Evolutionary conservation across 2,797 vertebrate genomes (phyloP).

Genomic region (Petrocephalus sullivani): DNA sequence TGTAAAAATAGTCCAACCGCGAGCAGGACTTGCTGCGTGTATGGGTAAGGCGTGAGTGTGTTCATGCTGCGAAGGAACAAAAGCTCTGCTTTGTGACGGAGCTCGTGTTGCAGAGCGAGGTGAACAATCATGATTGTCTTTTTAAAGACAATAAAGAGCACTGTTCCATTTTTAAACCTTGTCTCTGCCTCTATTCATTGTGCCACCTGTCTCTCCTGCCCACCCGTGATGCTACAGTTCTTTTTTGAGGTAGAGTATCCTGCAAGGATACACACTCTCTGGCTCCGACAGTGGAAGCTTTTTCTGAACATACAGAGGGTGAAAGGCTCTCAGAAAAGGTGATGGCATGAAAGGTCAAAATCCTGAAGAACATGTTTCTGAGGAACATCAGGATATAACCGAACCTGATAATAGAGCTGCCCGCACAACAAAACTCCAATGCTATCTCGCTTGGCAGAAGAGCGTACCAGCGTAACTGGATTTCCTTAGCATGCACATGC

Average conservation of each 20-base stretch:
- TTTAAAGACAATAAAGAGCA: conserved; percentile 3
- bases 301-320: neutral
- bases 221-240: neutral
- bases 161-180: neutral
- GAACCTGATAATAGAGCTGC: neutral
- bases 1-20: conserved; percentile 2
- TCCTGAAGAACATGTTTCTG: neutral
- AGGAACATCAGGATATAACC: neutral
- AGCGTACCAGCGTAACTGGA: neutral
- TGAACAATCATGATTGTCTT: neutral
- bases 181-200: neutral
- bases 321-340: neutral
- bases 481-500: neutral
- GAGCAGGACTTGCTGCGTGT: neutral
- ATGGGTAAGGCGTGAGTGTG: neutral
- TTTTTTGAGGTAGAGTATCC: neutral
- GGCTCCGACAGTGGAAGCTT: neutral
- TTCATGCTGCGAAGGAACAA: neutral
- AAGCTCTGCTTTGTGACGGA: neutral
- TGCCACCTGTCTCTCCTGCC: neutral
- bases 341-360: neutral
- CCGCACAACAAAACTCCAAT: neutral
- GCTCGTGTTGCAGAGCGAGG: neutral
- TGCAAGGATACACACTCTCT: neutral
- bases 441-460: neutral